Percentiles rank a stretch among this genome's conserved stretches.
Conservation (phyloP, 2,797 vertebrate genomes). For the Thamnophis elegans region DNA sequence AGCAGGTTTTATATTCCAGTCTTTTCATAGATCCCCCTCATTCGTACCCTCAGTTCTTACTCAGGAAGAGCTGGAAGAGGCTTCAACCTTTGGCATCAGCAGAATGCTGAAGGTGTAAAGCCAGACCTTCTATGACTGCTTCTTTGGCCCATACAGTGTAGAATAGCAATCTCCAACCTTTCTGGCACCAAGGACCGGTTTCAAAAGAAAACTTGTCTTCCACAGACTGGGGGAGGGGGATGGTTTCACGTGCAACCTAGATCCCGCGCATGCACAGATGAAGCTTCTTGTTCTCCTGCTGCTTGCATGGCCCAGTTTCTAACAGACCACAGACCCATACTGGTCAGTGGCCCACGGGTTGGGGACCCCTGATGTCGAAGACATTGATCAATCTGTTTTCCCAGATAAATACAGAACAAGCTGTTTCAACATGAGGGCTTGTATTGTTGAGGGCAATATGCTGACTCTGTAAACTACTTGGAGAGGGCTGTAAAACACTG, state of each 20-base stretch:
- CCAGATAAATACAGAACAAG: not conserved
- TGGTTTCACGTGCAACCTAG: not conserved
- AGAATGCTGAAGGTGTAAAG: not conserved
- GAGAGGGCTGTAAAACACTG: not conserved
- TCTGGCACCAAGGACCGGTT: not conserved
- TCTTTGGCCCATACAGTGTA: not conserved
- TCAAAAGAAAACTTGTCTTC: not conserved
- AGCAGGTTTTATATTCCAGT: not conserved
- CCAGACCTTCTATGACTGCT: not conserved
- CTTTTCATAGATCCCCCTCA: not conserved
- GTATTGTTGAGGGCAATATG: not conserved
- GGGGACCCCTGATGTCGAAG: not conserved
- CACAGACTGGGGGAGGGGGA: not conserved
- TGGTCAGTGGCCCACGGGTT: not conserved
- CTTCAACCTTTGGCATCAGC: not conserved
- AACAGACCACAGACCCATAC: too few relatives aligned
- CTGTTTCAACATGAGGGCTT: not conserved
- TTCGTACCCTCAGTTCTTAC: not conserved
- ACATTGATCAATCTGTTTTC: not conserved
- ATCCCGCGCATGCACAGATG: not conserved
- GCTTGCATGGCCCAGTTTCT: not conserved
- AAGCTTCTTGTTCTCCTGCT: not conserved
- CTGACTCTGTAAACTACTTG: not conserved
- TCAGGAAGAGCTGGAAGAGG: not conserved
- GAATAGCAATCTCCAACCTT: not conserved